phyloP scores from a whole-genome alignment of 2,797 vertebrate genomes.

The Danio kyathit region DNA sequence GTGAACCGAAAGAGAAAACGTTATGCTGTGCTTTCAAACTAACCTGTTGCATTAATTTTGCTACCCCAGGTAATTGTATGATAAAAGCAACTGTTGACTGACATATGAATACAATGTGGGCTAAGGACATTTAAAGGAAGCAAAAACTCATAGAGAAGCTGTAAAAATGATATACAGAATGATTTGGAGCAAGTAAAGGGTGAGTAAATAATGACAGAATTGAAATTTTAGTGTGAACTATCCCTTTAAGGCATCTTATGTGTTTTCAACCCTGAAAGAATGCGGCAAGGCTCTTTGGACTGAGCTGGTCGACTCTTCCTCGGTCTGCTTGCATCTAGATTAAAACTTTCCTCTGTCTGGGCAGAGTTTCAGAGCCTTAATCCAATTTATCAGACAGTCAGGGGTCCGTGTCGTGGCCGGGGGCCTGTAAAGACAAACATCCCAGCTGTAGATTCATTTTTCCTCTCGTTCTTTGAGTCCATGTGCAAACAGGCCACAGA shows the following conservation, averaged over 20 bases:
- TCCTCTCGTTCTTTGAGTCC: not conserved
- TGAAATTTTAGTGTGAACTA: too few species aligned
- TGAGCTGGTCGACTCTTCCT: conserved; percentile 3
- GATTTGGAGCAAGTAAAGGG: too few species aligned
- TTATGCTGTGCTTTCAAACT: too few species aligned
- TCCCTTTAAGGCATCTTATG: not conserved
- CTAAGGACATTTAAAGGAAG: too few species aligned
- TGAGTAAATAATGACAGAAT: too few species aligned
- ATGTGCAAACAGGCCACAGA: conserved; percentile 19
- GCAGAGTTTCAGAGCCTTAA: conserved; percentile 42
- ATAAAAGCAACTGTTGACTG: too few species aligned
- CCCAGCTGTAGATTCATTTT: not conserved
- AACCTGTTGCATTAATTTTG: too few species aligned
- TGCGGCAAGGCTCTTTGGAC: conserved; percentile 10
- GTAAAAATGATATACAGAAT: too few species aligned
- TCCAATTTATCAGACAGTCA: conserved; percentile 38
- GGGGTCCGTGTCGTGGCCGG: not conserved
- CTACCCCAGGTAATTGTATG: too few species aligned
- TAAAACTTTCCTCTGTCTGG: conserved; percentile 40
- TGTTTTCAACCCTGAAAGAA: conserved; percentile 19
- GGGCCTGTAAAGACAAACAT: not conserved
- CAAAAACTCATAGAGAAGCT: too few species aligned
- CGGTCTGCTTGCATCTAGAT: conserved; percentile 45
- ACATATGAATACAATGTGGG: too few species aligned
- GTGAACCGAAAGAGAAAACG: too few species aligned